A percentile compares a stretch with the other conserved stretches of the same genome.
phyloP scores from a whole-genome alignment of 2,888 invertebrate species.

The Cerastis leucographa region DNA sequence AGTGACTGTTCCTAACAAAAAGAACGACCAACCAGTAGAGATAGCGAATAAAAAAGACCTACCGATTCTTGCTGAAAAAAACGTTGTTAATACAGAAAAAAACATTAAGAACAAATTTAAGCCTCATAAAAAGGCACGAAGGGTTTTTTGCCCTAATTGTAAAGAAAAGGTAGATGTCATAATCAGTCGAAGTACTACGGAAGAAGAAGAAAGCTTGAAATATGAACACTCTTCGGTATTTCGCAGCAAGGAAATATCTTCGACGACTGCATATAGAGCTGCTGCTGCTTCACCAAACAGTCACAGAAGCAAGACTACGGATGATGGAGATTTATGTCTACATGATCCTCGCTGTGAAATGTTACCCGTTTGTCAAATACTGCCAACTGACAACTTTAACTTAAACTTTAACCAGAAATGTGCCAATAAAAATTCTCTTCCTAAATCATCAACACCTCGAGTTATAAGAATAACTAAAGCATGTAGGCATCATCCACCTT shows the following conservation, averaged over 20 bases:
- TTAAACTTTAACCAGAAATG: slow-evolving; percentile 69
- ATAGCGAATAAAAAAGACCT: slow-evolving; percentile 57
- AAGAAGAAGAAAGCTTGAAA: slow-evolving; percentile 76
- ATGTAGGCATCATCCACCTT: slow-evolving; percentile 86
- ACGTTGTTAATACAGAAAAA: slow-evolving; percentile 56
- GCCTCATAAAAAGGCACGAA: slow-evolving; percentile 70
- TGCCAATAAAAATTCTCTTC: slow-evolving; percentile 64
- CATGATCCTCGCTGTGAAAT: slow-evolving; percentile 84
- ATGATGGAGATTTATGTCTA: slow-evolving; percentile 73
- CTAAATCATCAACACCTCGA: slow-evolving; percentile 73
- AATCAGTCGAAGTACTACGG: slow-evolving; percentile 72
- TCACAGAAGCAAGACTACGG: slow-evolving; percentile 60
- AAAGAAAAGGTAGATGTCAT: slow-evolving; percentile 79
- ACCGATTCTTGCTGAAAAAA: slow-evolving; percentile 50
- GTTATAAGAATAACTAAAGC: slow-evolving; percentile 85
- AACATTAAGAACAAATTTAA: slow-evolving; percentile 60
- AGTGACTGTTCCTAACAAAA: slow-evolving; percentile 56
- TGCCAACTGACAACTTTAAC: slow-evolving; percentile 75
- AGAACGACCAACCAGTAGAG: slow-evolving; percentile 57
- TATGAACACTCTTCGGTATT: slow-evolving; percentile 66
- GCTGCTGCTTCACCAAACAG: slow-evolving; percentile 59
- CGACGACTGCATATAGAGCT: slow-evolving; percentile 67
- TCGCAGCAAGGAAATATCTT: slow-evolving; percentile 68
- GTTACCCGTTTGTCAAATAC: slow-evolving; percentile 82
- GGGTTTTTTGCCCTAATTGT: slow-evolving; percentile 82